Base-by-base conservation (phyloP, 2,888 invertebrate species). In the Drosophila affinis region DNA sequence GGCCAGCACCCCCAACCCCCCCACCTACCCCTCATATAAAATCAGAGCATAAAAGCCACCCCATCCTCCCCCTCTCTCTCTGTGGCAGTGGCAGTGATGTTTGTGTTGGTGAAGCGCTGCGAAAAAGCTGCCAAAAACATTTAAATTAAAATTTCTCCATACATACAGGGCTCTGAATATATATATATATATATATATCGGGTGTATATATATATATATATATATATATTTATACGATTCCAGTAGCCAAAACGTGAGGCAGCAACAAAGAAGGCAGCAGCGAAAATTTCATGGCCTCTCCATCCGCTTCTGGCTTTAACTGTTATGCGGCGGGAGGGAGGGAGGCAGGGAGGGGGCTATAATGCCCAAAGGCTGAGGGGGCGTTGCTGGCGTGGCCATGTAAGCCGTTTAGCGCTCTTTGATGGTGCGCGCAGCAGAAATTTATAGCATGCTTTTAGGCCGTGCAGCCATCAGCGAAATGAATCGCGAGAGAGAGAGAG, bases 321-420 rank as follows among this genome's bases (percentile, higher is more conserved):
- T 78, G 81, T 81, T 80, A 80, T 74, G 71, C 21, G 52, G 27
- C 27, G 27, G 7, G 7, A 6, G 3, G 32, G 3, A 3, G 10
- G 32, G 32, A 34, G 69, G 32, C 10, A 34, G 69, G 2, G 32
- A 24, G 12, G 47, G 68, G 44, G 60, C 61, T 61, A 47, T 46
- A 47, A 24, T 45, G 46, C 61, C 56, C 6, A 9, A 46, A 17
- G 34, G 55, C 21, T 0, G 21, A 3, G 21, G 21, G 21, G 21
- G 21, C 21, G 51, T 34, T 34, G 54, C 27, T 67, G 58, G 72
- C 70, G 54, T 54, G 72, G 53, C 72, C 72, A 58, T 81, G 79
- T 87, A 84, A 87, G 82, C 81, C 87, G 82, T 87, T 87, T 87
- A 87, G 87, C 76, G 85, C 82, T 79, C 80, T 87, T 85, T 79